Evolutionary conservation across 2,797 vertebrate genomes (phyloP).

Genomic region (Odontamblyopus rebecca): DNA sequence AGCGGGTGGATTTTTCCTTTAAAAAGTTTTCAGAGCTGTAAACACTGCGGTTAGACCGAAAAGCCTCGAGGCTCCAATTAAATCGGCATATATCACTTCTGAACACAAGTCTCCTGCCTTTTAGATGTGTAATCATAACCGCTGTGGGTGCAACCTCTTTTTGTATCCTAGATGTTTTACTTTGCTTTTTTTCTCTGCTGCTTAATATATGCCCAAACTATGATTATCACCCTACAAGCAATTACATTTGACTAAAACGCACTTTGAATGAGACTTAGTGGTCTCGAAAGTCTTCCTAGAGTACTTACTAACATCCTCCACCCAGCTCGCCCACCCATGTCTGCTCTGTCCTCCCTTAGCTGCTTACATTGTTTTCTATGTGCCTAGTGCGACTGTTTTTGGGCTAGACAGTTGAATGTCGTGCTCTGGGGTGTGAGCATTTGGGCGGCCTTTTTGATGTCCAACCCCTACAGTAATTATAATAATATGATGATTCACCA

Average conservation of each 20-base stretch:
- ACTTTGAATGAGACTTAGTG: conserved; percentile 65
- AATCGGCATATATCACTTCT: conserved; percentile 39
- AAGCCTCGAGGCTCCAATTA: conserved; percentile 52
- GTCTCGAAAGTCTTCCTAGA: conserved; percentile 45
- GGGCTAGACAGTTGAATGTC: conserved; percentile 66
- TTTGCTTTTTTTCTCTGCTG: conserved; percentile 25
- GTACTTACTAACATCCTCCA: conserved; percentile 21
- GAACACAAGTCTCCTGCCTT: conserved; percentile 26
- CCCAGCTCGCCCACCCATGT: conserved; percentile 6
- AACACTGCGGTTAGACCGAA: conserved; percentile 47
- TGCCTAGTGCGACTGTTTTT: conserved; percentile 57
- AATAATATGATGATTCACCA: conserved; percentile 41
- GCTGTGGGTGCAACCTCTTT: conserved; percentile 47
- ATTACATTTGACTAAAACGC: conserved; percentile 62
- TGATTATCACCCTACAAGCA: conserved; percentile 23
- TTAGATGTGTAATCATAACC: conserved; percentile 17
- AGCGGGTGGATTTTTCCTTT: conserved; percentile 43
- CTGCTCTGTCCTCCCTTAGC: conserved; percentile 23
- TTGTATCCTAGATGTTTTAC: conserved; percentile 24
- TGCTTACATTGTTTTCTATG: conserved; percentile 46
- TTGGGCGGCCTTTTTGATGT: conserved; percentile 48
- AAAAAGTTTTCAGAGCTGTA: conserved; percentile 38
- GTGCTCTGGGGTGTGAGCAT: conserved; percentile 63
- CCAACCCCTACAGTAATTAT: conserved; percentile 48
- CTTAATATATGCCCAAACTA: conserved; percentile 25